Evolutionary conservation across 2,888 invertebrate species (phyloP).

Genomic region (Rhagonycha lutea): DNA sequence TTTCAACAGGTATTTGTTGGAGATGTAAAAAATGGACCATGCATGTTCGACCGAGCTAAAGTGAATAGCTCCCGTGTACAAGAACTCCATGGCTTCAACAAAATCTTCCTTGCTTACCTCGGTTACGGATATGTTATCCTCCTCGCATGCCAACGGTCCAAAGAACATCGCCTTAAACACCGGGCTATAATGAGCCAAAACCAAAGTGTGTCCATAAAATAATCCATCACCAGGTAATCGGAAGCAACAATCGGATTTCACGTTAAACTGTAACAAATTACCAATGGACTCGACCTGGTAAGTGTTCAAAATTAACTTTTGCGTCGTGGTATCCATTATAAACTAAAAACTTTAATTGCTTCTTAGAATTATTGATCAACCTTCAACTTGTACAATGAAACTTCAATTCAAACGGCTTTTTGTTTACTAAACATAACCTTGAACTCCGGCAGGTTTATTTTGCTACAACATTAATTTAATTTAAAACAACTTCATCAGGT

Average conservation of each 20-base stretch:
- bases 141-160: constrained; percentile 60
- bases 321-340: neutral
- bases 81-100: constrained; percentile 63
- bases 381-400: neutral
- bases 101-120: constrained; percentile 67
- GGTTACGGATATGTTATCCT: constrained; percentile 58
- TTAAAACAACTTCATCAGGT: neutral
- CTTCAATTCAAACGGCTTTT: neutral
- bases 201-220: neutral
- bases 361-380: neutral
- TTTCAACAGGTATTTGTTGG: constrained; percentile 67
- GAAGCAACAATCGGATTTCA: neutral
- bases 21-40: constrained; percentile 66
- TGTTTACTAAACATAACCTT: neutral
- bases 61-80: constrained; percentile 64
- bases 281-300: neutral
- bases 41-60: constrained; percentile 63
- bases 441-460: neutral
- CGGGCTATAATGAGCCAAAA: constrained; percentile 55
- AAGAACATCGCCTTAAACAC: constrained; percentile 73
- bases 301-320: neutral
- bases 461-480: neutral
- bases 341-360: neutral
- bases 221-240: neutral
- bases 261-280: neutral